Evolutionary conservation across 2,113 vertebrate genomes (phyloP), one percentile per base, ranked within the genome.

Genomic region (Accipiter virgatus): DNA sequence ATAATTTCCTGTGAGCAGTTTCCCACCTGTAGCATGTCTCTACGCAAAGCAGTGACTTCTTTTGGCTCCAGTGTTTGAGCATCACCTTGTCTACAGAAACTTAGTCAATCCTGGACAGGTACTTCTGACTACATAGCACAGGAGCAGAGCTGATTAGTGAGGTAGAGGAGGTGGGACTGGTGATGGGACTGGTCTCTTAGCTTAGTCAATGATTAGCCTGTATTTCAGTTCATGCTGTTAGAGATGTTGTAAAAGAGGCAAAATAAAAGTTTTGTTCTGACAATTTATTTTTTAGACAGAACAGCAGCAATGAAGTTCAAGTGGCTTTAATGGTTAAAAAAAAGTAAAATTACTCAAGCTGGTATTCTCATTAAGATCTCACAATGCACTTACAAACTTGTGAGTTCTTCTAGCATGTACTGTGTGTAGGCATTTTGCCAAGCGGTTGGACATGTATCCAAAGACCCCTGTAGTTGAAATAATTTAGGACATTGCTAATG

Each of bases 401-500:
- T 40, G 70, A 88, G 75, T 20, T 73, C 53, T 50, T 91, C 20
- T 40, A 58, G 53, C 36, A 7, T 63, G 23, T 48, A 11, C 58
- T 81, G 55, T 4, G 0, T 12, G 26, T 29, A n/a, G 36, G 50
- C 26, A 7, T 45, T 78, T 86, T 93, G 63, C 72, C 77, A 89
- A 56, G 73, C 32, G 43, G 15, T 80, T 72, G 70, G 38, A 79
- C 18, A 6, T 11, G 23, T 40, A 79, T 89, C 62, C 65, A 52
- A 84, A 81, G 55, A 71, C 34, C 55, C 40, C 23, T 56, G 43
- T 50, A 72, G 80, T 0, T 89, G 68, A 81, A 90, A 88, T 92
- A 86, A 90, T 92, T 90, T 86, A 92, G 86, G 72, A 40, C 21
- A 10, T 52, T 65, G 81, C 77, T 95, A 31, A 86, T 79, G 47